Evolutionary conservation across 2,113 vertebrate genomes (phyloP).

Genomic region (Sardina pilchardus): DNA sequence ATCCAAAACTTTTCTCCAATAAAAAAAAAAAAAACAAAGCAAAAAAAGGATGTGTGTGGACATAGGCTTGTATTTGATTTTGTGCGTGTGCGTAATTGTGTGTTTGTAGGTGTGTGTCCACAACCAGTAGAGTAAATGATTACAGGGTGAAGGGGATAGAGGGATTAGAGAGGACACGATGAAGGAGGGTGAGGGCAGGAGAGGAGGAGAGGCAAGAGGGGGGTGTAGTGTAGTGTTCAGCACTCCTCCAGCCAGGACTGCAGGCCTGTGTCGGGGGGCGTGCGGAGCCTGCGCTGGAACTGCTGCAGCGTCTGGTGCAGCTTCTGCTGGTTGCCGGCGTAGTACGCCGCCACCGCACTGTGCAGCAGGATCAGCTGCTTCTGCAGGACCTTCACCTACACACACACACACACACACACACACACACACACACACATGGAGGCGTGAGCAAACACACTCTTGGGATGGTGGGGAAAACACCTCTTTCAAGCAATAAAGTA

Average conservation of each 20-base stretch:
- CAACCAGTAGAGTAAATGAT: not conserved
- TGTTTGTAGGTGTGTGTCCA: not conserved
- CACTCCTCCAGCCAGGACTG: constrained; percentile 90
- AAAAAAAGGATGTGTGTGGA: not conserved
- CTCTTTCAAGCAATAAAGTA: too few relatives aligned
- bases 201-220: not conserved
- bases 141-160: not conserved
- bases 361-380: constrained; percentile 87
- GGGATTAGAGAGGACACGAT: not conserved
- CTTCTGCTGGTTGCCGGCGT: constrained; percentile 82
- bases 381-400: constrained; percentile 90
- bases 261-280: constrained; percentile 66
- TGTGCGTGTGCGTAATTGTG: not conserved
- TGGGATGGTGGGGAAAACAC: too few relatives aligned
- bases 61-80: not conserved
- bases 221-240: constrained; percentile 58
- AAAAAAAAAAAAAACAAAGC: not conserved
- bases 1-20: not conserved
- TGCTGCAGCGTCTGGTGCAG: constrained; percentile 80
- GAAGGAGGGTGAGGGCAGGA: not conserved
- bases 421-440: not conserved
- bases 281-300: constrained; percentile 74
- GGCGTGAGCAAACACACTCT: too few relatives aligned
- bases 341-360: constrained; percentile 82
- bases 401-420: not conserved